Base-by-base conservation (phyloP, 1,140 invertebrate genomes). In the Copidosoma floridanum region DNA sequence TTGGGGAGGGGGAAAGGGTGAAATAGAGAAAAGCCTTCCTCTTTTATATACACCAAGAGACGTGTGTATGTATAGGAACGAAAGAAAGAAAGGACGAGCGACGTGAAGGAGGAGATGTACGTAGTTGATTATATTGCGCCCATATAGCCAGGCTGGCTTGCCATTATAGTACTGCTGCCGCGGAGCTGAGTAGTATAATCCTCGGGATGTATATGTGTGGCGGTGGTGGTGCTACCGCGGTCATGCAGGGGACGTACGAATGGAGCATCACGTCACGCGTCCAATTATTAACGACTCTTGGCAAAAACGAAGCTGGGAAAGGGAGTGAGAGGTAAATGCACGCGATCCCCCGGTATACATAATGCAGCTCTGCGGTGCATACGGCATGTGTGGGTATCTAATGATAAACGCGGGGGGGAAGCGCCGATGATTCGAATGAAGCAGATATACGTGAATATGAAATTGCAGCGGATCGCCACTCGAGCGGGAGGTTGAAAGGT, bases 241-340 rank as follows among this genome's bases (percentile, higher is more conserved):
- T n/a, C n/a, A n/a, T n/a, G n/a, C 40, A n/a, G 8, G 23, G 43
- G 44, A 50, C 52, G 26, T 21, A 21, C 35, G 51, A 61, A 41
- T 56, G 37, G 44, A 50, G 47, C 48, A 51, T 54, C 51, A 56
- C 26, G 59, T 32, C 29, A 32, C 40, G 59, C 32, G 51, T 37
- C 27, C 52, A 56, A 55, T 61, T 61, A 61, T 61, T 50, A 51
- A 56, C 46, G 35, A 61, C 23, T 53, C 53, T 60, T 53, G 46
- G 38, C 47, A 24, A 14, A 29, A 10, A 21, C 11, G 26, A 43
- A 20, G 6, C 6, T 5, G 14, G 4, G 32, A 20, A 20, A 14
- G 18, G 23, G 16, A 18, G 26, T 1, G 29, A 35, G 18, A 16
- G 16, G 1, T 12, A 40, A 8, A 40, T 10, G 35, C 32, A 47